phyloP scores from a whole-genome alignment of 1,140 invertebrate species.

The Drosophila ercepeae region DNA sequence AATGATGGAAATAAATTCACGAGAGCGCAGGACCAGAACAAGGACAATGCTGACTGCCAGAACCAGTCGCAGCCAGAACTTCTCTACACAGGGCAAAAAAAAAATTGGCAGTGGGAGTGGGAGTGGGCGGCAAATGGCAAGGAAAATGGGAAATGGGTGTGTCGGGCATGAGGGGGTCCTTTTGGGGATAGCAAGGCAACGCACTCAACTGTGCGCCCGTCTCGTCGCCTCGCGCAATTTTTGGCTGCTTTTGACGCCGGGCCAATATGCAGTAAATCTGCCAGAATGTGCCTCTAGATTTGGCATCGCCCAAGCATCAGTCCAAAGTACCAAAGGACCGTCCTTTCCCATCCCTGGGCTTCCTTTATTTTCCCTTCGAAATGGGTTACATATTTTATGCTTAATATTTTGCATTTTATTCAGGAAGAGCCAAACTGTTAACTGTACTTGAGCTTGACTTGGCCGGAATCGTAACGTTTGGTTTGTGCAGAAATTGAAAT shows the following conservation, averaged over 20 bases:
- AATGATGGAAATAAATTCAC: slow-evolving; percentile 82
- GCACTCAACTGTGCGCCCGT: slow-evolving; percentile 44
- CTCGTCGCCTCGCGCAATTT: slow-evolving; percentile 51
- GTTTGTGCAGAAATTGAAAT: slow-evolving; percentile 66
- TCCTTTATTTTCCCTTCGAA: slow-evolving; percentile 47
- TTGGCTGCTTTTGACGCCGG: slow-evolving; percentile 82
- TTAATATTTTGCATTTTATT: slow-evolving; percentile 83
- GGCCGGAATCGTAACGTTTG: slow-evolving; percentile 31
- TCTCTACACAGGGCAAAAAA: slow-evolving; percentile 16
- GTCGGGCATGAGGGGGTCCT: slow-evolving; percentile 4
- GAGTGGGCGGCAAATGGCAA: neutral
- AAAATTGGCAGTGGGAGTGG: neutral
- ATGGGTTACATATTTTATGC: slow-evolving; percentile 83
- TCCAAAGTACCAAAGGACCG: slow-evolving; percentile 18
- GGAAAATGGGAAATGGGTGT: neutral
- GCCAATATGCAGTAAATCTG: slow-evolving; percentile 83
- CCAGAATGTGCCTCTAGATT: slow-evolving; percentile 83
- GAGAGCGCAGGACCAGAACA: slow-evolving; percentile 51
- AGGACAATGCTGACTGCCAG: slow-evolving; percentile 71
- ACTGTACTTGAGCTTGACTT: slow-evolving; percentile 62
- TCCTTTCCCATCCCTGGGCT: neutral
- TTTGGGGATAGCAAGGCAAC: slow-evolving; percentile 45
- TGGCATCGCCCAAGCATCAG: slow-evolving; percentile 67
- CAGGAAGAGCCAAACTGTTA: slow-evolving; percentile 44
- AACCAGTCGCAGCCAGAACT: slow-evolving; percentile 55